Conservation (phyloP, 2,113 vertebrate genomes). For the Phaetusa simplex region DNA sequence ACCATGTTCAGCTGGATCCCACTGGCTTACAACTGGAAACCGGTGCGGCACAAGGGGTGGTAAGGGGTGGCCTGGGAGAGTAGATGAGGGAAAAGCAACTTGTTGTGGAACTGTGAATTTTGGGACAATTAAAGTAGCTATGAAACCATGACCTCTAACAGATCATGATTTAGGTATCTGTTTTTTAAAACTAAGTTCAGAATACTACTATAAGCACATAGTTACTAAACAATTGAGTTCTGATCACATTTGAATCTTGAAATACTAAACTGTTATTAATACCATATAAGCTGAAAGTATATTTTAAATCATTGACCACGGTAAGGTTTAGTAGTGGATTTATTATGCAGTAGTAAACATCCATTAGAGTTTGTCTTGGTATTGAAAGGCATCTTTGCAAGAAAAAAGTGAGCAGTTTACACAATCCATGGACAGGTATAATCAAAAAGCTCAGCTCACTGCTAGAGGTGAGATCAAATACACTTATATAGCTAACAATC, state of each 20-base stretch:
- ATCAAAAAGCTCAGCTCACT: background rate
- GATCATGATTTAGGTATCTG: background rate
- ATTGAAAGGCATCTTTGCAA: background rate
- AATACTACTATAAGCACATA: background rate
- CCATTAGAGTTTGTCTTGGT: background rate
- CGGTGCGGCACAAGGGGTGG: background rate
- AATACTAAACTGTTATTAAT: background rate
- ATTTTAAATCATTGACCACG: background rate
- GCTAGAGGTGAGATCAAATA: background rate
- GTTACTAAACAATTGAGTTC: background rate
- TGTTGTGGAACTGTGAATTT: background rate
- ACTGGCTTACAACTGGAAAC: background rate
- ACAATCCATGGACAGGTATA: background rate
- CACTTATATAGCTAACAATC: background rate
- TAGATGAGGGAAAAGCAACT: background rate
- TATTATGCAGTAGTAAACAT: background rate
- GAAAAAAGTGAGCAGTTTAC: background rate
- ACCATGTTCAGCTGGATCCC: fast-evolving
- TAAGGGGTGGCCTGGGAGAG: background rate
- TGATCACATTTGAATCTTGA: background rate
- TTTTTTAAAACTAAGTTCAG: background rate
- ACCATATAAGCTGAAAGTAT: background rate
- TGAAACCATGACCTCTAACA: background rate
- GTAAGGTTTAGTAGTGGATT: background rate
- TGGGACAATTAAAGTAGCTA: background rate